Evolutionary conservation across 2,113 vertebrate species (phyloP).

Genomic region (Ciconia maguari): DNA sequence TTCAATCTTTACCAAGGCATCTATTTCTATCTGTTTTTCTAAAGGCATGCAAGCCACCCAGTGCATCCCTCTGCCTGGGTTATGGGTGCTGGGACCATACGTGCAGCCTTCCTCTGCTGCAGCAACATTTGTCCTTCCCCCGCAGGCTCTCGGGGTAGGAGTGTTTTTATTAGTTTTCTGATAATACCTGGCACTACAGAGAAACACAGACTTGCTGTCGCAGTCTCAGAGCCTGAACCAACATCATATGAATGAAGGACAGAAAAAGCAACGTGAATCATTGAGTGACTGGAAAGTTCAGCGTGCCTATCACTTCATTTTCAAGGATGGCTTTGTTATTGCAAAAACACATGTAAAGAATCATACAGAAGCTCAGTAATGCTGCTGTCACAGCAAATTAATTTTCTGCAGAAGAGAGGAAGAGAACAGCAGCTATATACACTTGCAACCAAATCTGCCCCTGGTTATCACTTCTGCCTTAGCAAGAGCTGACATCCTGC

Average conservation of each 20-base stretch:
- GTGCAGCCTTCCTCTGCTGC: background rate
- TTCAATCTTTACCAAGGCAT: background rate
- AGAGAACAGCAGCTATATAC: background rate
- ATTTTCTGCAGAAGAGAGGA: conserved; percentile 1
- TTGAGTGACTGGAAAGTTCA: background rate
- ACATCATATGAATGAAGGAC: background rate
- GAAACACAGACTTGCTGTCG: background rate
- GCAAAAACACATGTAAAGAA: conserved; percentile 4
- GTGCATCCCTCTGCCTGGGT: background rate
- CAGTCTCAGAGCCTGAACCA: background rate
- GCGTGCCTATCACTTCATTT: background rate
- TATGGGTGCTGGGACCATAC: background rate
- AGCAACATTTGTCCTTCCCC: background rate
- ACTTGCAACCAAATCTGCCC: conserved; percentile 17
- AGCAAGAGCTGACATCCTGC: conserved; percentile 16
- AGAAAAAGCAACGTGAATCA: background rate
- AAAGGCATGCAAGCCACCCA: background rate
- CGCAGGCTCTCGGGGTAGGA: background rate
- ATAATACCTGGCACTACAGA: background rate
- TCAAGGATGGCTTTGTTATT: conserved; percentile 10
- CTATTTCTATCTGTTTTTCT: background rate
- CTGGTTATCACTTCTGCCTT: conserved; percentile 22
- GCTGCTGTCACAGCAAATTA: conserved; percentile 51
- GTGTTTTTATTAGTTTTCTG: background rate
- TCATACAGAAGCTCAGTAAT: background rate